Base-by-base conservation (phyloP, 2,113 vertebrate species). In the Brienomyrus longianalis region DNA sequence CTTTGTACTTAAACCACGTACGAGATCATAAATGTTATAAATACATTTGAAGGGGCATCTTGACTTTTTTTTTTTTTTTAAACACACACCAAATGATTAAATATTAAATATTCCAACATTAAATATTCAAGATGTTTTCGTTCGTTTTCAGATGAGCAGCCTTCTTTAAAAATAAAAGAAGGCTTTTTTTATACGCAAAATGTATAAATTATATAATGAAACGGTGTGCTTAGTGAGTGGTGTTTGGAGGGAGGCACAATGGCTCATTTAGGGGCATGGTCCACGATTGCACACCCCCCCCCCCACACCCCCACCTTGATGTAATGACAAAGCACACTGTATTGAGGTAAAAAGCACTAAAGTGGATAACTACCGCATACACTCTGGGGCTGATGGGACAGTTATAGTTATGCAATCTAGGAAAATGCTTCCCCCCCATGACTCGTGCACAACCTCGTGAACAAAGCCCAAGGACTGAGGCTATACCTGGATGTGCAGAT, bases 401-500 rank as follows among this genome's bases (percentile, higher is more conserved):
- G 9, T 45, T 83, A 83, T 21, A 15, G n/a, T 35, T 11, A 15
- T 35, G 27, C 27, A 35, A 13, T 9, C 19, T 39, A 43, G 47
- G 7, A 84, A 48, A 23, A 48, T 21, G 7, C 7, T 0, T 3
- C 19, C 13, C 15, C 15, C 19, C 35, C 43, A 39, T 84, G 17
- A 56, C 52, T n/a, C 45, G 1, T 17, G 80, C n/a, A 8, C 9
- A 0, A 2, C 0, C 45, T 84, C 3, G 19, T 21, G 39, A 47
- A 48, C n/a, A 47, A 21, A 48, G 1, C 45, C 39, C 83, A 43
- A 27, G 35, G 70, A 11, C 62, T 27, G 15, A 50, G 6, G 48
- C 90, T 95, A 93, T 91, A 99, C 98, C 93, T 99, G 98, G 87
- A 98, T 97, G 83, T 99, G 98, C 1, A 99, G 96, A 89, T 99